Percentiles rank a stretch among this genome's conserved stretches.
Evolutionary conservation across 2,113 vertebrate genomes (phyloP).

Genomic region (Sprattus sprattus): DNA sequence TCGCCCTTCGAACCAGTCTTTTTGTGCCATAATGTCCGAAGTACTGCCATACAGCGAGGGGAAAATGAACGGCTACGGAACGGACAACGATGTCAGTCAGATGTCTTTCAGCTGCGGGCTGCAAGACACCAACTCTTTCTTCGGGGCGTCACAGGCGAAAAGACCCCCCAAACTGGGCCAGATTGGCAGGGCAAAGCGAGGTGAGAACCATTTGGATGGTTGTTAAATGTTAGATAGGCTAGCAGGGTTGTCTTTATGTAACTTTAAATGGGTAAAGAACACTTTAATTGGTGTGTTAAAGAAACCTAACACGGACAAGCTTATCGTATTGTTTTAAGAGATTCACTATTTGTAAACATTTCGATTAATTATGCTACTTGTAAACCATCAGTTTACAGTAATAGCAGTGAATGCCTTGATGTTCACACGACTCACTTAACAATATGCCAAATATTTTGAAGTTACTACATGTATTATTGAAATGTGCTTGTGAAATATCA

Average conservation of each 20-base stretch:
- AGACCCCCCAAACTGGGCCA: constrained; percentile 96
- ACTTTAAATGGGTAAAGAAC: neutral
- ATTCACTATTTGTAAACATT: neutral
- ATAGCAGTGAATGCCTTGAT: neutral
- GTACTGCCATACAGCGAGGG: constrained; percentile 95
- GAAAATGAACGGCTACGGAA: constrained; percentile 93
- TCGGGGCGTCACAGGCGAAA: constrained; percentile 89
- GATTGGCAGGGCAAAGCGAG: constrained; percentile 95
- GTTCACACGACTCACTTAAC: neutral
- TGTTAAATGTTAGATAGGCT: neutral
- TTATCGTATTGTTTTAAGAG: neutral
- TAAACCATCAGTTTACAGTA: too few species aligned
- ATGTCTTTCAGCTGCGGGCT: constrained; percentile 98
- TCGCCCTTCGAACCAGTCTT: constrained; percentile 20
- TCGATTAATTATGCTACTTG: neutral
- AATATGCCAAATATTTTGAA: neutral
- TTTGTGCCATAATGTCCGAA: constrained; percentile 84
- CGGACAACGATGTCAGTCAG: constrained; percentile 89
- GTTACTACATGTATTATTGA: neutral
- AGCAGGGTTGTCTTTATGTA: neutral
- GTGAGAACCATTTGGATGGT: constrained; percentile 62
- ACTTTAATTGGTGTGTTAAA: neutral
- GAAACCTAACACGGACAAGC: neutral
- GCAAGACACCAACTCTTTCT: constrained; percentile 95
- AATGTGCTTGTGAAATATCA: neutral